phyloP scores from a whole-genome alignment of 2,113 vertebrate genomes.

The Empidonax traillii region DNA sequence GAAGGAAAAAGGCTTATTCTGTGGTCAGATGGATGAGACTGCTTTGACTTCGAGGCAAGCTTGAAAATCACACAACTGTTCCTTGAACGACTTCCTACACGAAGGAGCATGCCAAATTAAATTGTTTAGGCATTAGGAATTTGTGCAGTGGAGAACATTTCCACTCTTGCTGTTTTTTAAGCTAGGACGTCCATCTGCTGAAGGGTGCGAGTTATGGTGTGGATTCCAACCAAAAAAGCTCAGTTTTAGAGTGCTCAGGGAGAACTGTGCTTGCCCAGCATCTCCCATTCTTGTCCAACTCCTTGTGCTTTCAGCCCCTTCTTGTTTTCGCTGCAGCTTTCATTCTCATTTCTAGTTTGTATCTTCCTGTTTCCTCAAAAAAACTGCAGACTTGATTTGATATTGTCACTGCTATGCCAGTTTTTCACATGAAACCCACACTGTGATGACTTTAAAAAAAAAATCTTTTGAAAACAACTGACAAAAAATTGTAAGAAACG shows the following conservation, averaged over 20 bases:
- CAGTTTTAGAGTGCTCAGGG: neutral
- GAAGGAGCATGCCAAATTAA: neutral
- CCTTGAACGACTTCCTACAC: neutral
- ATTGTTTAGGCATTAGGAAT: slow-evolving; percentile 7
- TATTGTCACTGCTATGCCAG: neutral
- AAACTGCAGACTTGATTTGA: neutral
- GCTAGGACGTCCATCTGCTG: neutral
- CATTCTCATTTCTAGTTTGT: neutral
- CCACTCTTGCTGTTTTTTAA: neutral
- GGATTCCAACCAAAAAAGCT: neutral
- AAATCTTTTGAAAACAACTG: neutral
- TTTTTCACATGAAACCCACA: neutral
- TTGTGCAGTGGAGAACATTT: neutral
- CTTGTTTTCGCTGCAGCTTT: neutral
- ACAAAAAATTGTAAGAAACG: neutral
- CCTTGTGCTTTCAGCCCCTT: neutral
- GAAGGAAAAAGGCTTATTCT: neutral
- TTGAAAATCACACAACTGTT: neutral
- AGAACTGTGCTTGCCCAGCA: neutral
- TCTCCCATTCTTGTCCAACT: neutral
- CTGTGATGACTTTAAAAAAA: neutral
- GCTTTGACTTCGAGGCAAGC: neutral
- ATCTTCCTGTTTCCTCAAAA: neutral
- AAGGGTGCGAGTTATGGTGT: neutral
- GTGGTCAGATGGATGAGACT: neutral